These are phyloP conservation scores for Drosophila equinoxialis DNA, from an alignment of 1,140 invertebrate genomes.

Conservation along the genomic window DNA sequence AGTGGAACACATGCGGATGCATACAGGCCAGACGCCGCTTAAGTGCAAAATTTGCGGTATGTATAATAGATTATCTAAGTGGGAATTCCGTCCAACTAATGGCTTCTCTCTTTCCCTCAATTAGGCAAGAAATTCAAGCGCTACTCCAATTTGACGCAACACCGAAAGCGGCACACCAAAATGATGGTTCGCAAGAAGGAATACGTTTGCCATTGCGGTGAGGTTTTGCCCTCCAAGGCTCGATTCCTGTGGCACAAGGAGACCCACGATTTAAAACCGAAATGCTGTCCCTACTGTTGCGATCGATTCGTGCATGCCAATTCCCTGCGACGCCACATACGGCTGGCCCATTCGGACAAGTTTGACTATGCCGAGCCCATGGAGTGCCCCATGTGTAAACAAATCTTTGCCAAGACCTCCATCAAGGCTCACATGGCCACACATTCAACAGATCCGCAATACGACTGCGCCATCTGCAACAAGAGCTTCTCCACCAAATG, in stretches of 20 bases:
- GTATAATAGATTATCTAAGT: conserved; percentile 1
- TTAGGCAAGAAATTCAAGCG: conserved; percentile 89
- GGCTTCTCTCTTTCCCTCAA: neutral
- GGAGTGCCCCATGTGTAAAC: conserved; percentile 91
- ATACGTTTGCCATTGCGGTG: conserved; percentile 91
- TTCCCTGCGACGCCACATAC: conserved; percentile 92
- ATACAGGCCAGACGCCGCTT: conserved; percentile 91
- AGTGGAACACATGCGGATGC: conserved; percentile 90
- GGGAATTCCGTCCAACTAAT: neutral
- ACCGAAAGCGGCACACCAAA: conserved; percentile 89
- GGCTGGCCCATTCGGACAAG: conserved; percentile 90
- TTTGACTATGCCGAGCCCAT: conserved; percentile 90
- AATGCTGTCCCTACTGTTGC: conserved; percentile 91
- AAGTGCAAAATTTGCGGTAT: conserved; percentile 91
- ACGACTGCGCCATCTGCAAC: conserved; percentile 91
- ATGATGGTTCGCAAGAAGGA: conserved; percentile 89
- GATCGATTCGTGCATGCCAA: conserved; percentile 92
- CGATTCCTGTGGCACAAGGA: conserved; percentile 93
- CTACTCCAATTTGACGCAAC: conserved; percentile 93
- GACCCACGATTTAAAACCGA: conserved; percentile 91
- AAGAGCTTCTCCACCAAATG: conserved; percentile 94
- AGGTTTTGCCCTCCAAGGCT: conserved; percentile 91
- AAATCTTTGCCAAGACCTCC: conserved; percentile 90
- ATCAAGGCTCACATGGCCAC: conserved; percentile 91
- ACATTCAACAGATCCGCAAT: conserved; percentile 88